Base-by-base conservation (phyloP, 2,113 vertebrate genomes). In the Odocoileus hemionus region DNA sequence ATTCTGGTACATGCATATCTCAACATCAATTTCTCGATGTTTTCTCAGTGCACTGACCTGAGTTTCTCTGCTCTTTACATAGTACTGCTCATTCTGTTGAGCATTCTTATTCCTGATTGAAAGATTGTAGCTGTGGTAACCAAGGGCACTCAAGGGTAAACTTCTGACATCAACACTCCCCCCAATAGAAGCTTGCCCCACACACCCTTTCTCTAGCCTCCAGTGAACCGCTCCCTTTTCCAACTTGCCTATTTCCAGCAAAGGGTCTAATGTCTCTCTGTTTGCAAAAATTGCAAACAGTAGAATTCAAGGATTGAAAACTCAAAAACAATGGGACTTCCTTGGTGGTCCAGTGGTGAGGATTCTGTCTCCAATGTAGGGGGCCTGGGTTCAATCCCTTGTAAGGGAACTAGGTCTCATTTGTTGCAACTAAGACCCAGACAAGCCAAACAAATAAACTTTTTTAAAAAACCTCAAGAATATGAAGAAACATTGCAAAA, bases 61-160 rank as follows among this genome's bases (percentile, higher is more conserved):
- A 13, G 12, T 87, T 92, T 89, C 47, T 88, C 60, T 94, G 10
- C 30, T 83, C 52, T 88, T 94, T 85, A n/a, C 55, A 55, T n/a
- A 36, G 26, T 55, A 16, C 21, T 91, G 9, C 21, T 91, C 33
- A 19, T 79, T 91, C 43, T 45, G 21, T 30, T 74, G 28, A 79
- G 12, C 87, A 61, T 80, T 55, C 64, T 96, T 93, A 58, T 57
- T 25, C 8, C 57, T 60, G 14, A 25, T 14, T 83, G 19, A 86
- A 94, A 86, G 47, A 64, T 21, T 55, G 21, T 58, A 78, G 23
- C 47, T 79, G 39, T 16, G 36, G 36, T 91, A 78, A 67, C 21
- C 10, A 54, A 85, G 50, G 79, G 8, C n/a, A 82, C 76, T 89
- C 15, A 94, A 30, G 16, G 58, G 26, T 67, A 36, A 58, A 36